Base-by-base conservation (phyloP, 2,113 vertebrate genomes). In the Myiozetetes cayanensis region DNA sequence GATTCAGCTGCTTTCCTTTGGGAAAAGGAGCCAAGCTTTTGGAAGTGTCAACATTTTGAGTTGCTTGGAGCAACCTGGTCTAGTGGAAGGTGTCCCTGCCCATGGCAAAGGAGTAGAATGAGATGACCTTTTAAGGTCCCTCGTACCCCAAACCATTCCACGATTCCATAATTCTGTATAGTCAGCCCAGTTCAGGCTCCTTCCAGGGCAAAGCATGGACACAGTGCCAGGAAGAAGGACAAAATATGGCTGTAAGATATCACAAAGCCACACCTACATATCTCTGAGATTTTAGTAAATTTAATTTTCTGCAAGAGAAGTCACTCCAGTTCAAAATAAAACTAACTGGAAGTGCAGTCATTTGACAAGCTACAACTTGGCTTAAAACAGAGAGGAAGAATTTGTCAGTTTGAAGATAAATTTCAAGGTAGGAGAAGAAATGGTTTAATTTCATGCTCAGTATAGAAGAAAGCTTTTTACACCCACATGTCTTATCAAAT, bases 351-450 rank as follows among this genome's bases (percentile, higher is more conserved):
- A 79, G 19, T 53, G 44, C 61, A 85, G 43, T 85, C 41, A 33
- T 13, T 81, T 63, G 74, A 61, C 2, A 28, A 74, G 50, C 22
- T 87, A 53, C 75, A 84, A 59, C 8, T 81, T 72, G 49, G 52
- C 47, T 92, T 92, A 27, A 75, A 83, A 62, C 55, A 86, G 20
- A 71, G 61, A 50, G 50, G 59, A 72, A 46, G 67, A 74, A 93
- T 94, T 44, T 87, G 85, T 81, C 92, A 30, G 25, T 82, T 90
- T 62, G 28, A 58, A 90, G 90, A 88, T 88, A 68, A 68, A 95
- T 90, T 83, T 94, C 68, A 83, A 63, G 87, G 72, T 68, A 77
- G 67, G 85, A 93, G 56, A 78, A 93, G 56, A 81, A 92, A 72
- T 20, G 79, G 63, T 90, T 96, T 87, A 58, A 67, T 96, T 96